Evolutionary conservation across 2,888 invertebrate species (phyloP).

Genomic region (Philereme transversata): DNA sequence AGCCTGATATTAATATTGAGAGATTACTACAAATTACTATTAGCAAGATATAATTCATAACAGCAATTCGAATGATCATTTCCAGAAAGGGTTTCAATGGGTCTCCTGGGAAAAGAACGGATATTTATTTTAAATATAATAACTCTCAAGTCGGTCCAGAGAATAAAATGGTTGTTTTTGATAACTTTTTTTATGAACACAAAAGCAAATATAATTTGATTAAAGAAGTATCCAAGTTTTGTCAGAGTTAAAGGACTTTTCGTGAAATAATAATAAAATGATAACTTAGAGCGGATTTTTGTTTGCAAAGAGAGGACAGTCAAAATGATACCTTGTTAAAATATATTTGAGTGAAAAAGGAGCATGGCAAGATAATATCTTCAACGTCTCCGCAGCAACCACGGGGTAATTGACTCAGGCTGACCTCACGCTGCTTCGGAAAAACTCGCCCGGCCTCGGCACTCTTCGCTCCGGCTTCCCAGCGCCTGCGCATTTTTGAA

Average conservation of each 20-base stretch:
- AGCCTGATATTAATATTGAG: not conserved
- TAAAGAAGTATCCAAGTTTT: not conserved
- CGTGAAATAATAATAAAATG: not conserved
- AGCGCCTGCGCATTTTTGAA: constrained; percentile 38
- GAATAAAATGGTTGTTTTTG: not conserved
- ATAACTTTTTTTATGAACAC: not conserved
- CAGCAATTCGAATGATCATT: constrained; percentile 10
- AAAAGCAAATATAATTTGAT: not conserved
- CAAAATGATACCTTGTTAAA: not conserved
- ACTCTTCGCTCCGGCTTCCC: constrained; percentile 43
- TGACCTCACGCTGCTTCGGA: constrained; percentile 83
- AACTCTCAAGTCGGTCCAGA: not conserved
- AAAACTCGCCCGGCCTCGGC: constrained; percentile 69
- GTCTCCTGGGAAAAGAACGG: constrained; percentile 23
- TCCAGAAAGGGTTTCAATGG: constrained; percentile 22
- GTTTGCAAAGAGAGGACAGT: not conserved
- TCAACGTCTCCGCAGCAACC: constrained; percentile 52
- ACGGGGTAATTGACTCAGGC: constrained; percentile 86
- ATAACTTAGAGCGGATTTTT: not conserved
- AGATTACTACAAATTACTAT: not conserved
- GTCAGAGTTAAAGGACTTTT: not conserved
- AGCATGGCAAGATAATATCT: constrained; percentile 23
- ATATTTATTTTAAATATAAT: constrained; percentile 7
- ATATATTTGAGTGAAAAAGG: constrained; percentile 7
- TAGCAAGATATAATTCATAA: constrained; percentile 15